Evolutionary conservation across 2,797 vertebrate species (phyloP).

Genomic region (Sciurus carolinensis): DNA sequence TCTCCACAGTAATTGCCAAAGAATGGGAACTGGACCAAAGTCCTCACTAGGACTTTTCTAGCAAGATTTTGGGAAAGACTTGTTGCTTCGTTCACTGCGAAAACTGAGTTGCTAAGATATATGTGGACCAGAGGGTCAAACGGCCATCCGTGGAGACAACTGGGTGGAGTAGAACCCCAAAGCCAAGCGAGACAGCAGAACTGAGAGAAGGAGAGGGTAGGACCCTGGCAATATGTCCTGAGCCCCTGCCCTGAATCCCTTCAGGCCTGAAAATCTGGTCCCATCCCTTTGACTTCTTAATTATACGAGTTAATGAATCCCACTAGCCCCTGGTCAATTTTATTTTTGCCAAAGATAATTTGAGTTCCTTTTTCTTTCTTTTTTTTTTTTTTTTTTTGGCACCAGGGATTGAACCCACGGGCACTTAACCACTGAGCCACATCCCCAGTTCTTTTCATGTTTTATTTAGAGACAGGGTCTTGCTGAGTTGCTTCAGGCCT

Average conservation of each 20-base stretch:
- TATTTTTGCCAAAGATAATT: slow-evolving; percentile 12
- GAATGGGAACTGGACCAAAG: not conserved
- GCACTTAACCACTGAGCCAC: too few species aligned
- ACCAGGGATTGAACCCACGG: too few species aligned
- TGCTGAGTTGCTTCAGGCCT: too few species aligned
- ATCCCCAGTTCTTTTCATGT: too few species aligned
- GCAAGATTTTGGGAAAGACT: not conserved
- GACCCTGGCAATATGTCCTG: rapidly evolving
- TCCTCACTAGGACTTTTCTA: not conserved
- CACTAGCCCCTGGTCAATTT: not conserved
- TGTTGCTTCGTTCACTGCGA: not conserved
- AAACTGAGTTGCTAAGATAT: not conserved
- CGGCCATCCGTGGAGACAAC: not conserved
- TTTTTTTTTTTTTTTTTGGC: too few species aligned
- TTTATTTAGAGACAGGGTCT: too few species aligned
- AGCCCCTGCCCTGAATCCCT: not conserved
- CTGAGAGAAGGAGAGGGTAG: not conserved
- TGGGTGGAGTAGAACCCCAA: not conserved
- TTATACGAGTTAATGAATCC: not conserved
- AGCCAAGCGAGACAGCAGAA: not conserved
- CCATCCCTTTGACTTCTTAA: not conserved
- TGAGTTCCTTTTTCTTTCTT: not conserved
- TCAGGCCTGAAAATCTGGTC: not conserved
- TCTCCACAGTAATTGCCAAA: not conserved
- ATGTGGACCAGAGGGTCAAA: not conserved